phyloP scores from a whole-genome alignment of 1,140 invertebrate genomes.

The Drosophila setifemur region DNA sequence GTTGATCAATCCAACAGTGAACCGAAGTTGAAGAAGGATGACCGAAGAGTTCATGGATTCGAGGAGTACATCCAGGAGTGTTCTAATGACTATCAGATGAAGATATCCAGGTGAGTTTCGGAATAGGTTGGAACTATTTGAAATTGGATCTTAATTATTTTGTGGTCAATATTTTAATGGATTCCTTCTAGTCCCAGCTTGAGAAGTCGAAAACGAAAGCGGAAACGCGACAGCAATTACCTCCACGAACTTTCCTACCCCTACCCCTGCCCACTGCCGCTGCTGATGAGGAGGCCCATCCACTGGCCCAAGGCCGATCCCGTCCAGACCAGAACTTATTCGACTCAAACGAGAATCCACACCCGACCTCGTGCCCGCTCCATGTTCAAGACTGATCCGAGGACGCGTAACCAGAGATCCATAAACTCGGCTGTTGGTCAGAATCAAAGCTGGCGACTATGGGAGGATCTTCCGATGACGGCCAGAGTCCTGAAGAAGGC shows the following conservation, averaged over 20 bases:
- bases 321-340: not conserved
- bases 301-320: slow-evolving; percentile 57
- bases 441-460: slow-evolving; percentile 5
- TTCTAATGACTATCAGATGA: slow-evolving; percentile 2
- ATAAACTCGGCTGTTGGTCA: not conserved
- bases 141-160: not conserved
- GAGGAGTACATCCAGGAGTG: not conserved
- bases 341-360: not conserved
- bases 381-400: not conserved
- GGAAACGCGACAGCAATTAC: not conserved
- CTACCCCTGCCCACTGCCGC: not conserved
- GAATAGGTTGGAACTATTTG: too few relatives aligned
- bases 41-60: not conserved
- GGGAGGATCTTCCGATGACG: slow-evolving; percentile 26
- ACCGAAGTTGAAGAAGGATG: not conserved
- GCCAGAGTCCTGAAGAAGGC: slow-evolving; percentile 16
- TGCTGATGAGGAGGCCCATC: slow-evolving; percentile 28
- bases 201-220: not conserved
- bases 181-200: not conserved
- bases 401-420: not conserved
- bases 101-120: not conserved
- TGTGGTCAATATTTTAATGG: too few relatives aligned
- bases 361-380: not conserved
- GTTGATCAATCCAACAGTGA: not conserved
- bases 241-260: not conserved